Evolutionary conservation across 2,888 invertebrate genomes (phyloP), one percentile per base, ranked within the genome.

Genomic region (Brenthis hecate): DNA sequence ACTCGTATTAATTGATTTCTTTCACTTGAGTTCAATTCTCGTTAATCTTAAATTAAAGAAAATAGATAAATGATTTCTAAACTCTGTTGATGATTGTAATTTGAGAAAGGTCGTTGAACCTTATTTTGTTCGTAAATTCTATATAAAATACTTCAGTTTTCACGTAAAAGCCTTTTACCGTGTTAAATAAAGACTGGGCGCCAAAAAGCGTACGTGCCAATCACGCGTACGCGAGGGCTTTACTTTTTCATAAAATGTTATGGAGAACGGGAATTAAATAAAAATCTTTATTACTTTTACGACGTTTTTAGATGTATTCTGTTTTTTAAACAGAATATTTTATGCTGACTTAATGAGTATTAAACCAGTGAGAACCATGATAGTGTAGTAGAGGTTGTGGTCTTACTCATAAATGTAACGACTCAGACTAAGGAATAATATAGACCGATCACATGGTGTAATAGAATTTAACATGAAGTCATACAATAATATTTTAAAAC

Each of bases 201-300:
- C 65, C 68, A 68, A 72, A 73, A 72, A 68, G 69, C 73, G 72
- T 72, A 73, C 73, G 73, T 73, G 73, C 69, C 70, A 69, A 71
- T 65, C 67, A 67, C 67, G 66, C 65, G 69, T 68, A 69, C 63
- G 68, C 57, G 68, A 50, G 65, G 68, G 62, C 65, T 70, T 71
- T 72, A 70, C 68, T 71, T 73, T 71, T 73, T 65, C 72, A 73
- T 73, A 72, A 68, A 73, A 66, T 65, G 66, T 69, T 70, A 73
- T 68, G 68, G 66, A 56, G 62, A 65, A 66, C 28, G 66, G 66
- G 58, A 72, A 72, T 74, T 74, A 72, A 74, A 74, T 72, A 71
- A 71, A 72, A 73, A 68, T 62, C 58, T 71, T 69, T 71, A 71
- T 71, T 58, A 57, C 65, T 57, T 65, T 66, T 57, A 57, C 65